Evolutionary conservation across 2,888 invertebrate species (phyloP), one percentile per base, ranked within the genome.

Genomic region (Hirtodrosophila trivittata): DNA sequence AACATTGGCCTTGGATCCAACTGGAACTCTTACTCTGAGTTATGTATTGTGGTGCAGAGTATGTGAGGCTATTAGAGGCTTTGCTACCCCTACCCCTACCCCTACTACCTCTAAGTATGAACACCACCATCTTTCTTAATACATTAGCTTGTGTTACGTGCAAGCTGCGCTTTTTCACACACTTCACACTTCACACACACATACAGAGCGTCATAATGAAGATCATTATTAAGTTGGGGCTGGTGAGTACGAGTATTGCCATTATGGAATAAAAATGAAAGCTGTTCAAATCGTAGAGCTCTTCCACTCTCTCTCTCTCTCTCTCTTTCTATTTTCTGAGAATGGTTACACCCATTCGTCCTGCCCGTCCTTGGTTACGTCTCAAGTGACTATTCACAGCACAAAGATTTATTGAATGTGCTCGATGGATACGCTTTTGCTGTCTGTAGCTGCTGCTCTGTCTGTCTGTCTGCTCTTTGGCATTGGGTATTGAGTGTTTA

Each of bases 401-500:
- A 60, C 72, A 77, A 84, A 87, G 87, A 87, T 87, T 87, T 87
- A 87, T 87, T 87, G 86, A 82, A 82, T 82, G 85, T 81, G 71
- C 75, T 70, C 77, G 69, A 56, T 65, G 75, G 56, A 56, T 62
- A 46, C 54, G 32, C 43, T 39, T 10, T 47, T 25, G 12, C 49
- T 28, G 26, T 26, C 47, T 59, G 58, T 59, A 42, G 46, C 46
- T 59, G 47, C 10, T 9, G 21, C 59, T 54, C 51, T 56, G 51
- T 38, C 52, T 73, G 66, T 81, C 67, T 65, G 83, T 78, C 75
- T 83, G 78, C 68, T 80, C 83, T 75, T 80, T 81, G 84, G 75
- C 73, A 81, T 81, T 65, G 76, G 57, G 78, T 87, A 86, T 87
- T 84, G 85, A 87, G 87, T 87, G 87, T 87, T 87, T 87, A 87